Evolutionary conservation across 2,797 vertebrate genomes (phyloP).

Genomic region (Enteromius argenteus): DNA sequence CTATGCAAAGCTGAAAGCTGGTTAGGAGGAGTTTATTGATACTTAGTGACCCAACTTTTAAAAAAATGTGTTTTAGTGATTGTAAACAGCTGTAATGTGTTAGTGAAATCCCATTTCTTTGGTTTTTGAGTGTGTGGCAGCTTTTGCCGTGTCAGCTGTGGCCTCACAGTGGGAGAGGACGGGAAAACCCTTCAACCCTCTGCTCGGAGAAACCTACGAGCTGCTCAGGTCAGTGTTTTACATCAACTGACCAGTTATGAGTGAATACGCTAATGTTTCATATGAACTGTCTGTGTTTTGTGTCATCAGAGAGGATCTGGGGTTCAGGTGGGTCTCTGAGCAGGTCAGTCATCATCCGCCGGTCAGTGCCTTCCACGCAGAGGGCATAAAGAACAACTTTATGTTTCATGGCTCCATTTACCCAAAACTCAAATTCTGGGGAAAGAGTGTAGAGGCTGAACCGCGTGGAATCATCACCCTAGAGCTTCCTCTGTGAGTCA

Average conservation of each 20-base stretch:
- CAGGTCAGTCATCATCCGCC: constrained; percentile 99
- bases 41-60: background rate
- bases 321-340: constrained; percentile 95
- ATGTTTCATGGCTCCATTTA: constrained; percentile 97
- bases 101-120: background rate
- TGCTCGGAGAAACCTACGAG: constrained; percentile 96
- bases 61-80: background rate
- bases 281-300: constrained; percentile 19
- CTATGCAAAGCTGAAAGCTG: background rate
- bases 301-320: constrained; percentile 90
- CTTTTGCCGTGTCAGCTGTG: constrained; percentile 97
- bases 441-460: constrained; percentile 97
- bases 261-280: background rate
- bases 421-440: constrained; percentile 98
- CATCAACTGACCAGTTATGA: background rate
- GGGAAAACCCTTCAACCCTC: constrained; percentile 96
- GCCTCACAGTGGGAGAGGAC: constrained; percentile 98
- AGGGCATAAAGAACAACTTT: constrained; percentile 92
- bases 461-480: constrained; percentile 95
- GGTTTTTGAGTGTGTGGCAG: constrained; percentile 88
- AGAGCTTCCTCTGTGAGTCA: constrained; percentile 92
- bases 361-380: constrained; percentile 96
- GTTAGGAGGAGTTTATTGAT: background rate
- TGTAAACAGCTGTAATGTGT: background rate
- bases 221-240: constrained; percentile 84